Base-by-base conservation (phyloP, 2,113 vertebrate genomes). In the Edolisoma coerulescens region DNA sequence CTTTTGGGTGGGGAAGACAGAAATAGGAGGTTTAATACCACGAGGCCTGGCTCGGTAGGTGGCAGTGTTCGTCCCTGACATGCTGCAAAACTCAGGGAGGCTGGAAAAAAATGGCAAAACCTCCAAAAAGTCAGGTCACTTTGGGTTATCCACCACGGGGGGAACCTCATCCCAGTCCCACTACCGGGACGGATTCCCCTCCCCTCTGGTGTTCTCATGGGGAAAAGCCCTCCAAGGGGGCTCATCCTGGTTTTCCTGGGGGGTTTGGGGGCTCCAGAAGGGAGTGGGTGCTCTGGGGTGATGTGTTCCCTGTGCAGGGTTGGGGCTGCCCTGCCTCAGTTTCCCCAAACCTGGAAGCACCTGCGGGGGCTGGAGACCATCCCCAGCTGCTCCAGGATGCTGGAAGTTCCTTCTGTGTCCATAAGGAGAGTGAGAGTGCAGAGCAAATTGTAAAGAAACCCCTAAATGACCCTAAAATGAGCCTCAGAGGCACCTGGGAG, bases 21-120 rank as follows among this genome's bases (percentile, higher is more conserved):
- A 33, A n/a, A 23, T 2, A 1, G 0, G 57, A 4, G 10, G 7
- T 24, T 80, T 13, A 1, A 2, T 3, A 10, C 0, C 0, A 1
- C 2, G 4, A 19, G 27, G 37, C 20, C 16, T 1, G 9, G 10
- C 56, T 93, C 93, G 45, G 87, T 44, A 96, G 95, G 32, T 96
- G 95, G 95, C 93, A n/a, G n/a, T 83, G 57, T 75, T 6, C 35
- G 80, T 13, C 79, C 60, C 70, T 7, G 45, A 3, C 3, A 37
- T 0, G 35, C 49, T 3, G 19, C 49, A 5, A 22, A 44, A 20
- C 32, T 5, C 49, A 0, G 19, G 2, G 15, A 5, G 2, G 22
- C 13, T 9, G 8, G 52, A 14, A 2, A 22, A 39, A 45, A 21
- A 39, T 9, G 44, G 44, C 2, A 6, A 15, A 54, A 13, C 7